Base-by-base conservation (phyloP, 2,888 invertebrate genomes). In the Drosophila histrio region DNA sequence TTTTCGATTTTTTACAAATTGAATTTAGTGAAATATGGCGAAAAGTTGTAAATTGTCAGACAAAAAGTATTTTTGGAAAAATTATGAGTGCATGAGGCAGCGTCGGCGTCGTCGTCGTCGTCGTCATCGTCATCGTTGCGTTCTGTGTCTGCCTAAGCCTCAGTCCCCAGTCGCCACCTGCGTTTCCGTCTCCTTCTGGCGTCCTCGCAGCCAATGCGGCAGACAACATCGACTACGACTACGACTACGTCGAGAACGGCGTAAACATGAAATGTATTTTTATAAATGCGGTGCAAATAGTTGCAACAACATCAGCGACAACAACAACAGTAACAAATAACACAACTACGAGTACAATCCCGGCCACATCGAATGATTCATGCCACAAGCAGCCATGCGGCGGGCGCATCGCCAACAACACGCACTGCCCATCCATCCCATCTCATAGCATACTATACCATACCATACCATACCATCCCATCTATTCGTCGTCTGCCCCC, bases 261-360 rank as follows among this genome's bases (percentile, higher is more conserved):
- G 89, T 89, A 89, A 89, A 88, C 88, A 88, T 86, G 72, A 88
- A 76, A 83, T 88, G 70, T 89, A 81, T 81, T 85, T 83, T 79
- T 70, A 69, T 65, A 87, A 80, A 74, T 88, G 80, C 85, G 67
- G 60, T 78, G 81, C 79, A 81, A 82, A 80, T 81, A 77, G 72
- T 84, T 83, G 84, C 88, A 75, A 78, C 72, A 70, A 67, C 72
- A 82, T 62, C 46, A 75, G 49, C 63, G 61, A 59, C 73, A 65
- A 47, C 49, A 66, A 47, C 62, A 63, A 19, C 24, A 67, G 50
- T 69, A 67, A 50, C 49, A 24, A 59, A 22, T 50, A 68, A 32
- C 36, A 69, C 52, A 74, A 53, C 49, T 63, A 74, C 61, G 59
- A 64, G 58, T 58, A 60, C 64, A 66, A 70, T 36, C 77, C 77